Evolutionary conservation across 92 coral and sea anemone species (phyloP), one percentile per base, ranked within the genome.

Genomic region (Actinostola sp.): DNA sequence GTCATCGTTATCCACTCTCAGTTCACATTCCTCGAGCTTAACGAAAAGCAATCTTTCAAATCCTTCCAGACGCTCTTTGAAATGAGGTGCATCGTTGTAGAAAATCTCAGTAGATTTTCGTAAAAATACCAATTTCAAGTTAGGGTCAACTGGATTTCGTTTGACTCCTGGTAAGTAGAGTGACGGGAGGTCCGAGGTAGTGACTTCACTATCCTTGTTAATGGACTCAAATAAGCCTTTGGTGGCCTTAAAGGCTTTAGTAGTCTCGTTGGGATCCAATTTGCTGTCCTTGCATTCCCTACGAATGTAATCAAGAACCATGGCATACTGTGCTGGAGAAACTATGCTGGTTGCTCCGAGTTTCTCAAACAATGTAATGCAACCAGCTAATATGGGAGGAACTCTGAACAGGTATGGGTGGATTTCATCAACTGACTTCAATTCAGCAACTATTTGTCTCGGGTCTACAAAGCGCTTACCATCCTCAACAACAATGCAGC

Each of bases 401-500:
- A 73, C 14, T 48, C 75, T 54, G 61, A 73, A 90, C 53, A 90
- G 82, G 63, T 82, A 79, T 13, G 96, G 96, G 26, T 62, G 59
- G 64, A 86, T 83, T 76, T 78, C 84, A 17, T 50, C 75, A 26
- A 48, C 29, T 62, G 60, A 73, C 5, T 16, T 58, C 36, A 83
- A 41, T 16, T 90, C 84, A 14, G 79, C 58, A 15, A 77, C 86
- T 1, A 77, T 84, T 63, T 90, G 92, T n/a, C 50, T 49, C 13
- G 88, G 83, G 33, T 57, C 53, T 13, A 75, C 82, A 31, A 82
- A 63, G 8, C 78, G 88, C 30, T 30, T 67, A 14, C 94, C 94
- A 10, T 56, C 36, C 41, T 89, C 90, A 44, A 89, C 90, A 9
- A 89, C 48, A 25, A 85, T 50, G 61, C 94, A 89, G 12, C 84